Evolutionary conservation across 2,797 vertebrate genomes (phyloP), one percentile per base, ranked within the genome.

Genomic region (Otus scops): DNA sequence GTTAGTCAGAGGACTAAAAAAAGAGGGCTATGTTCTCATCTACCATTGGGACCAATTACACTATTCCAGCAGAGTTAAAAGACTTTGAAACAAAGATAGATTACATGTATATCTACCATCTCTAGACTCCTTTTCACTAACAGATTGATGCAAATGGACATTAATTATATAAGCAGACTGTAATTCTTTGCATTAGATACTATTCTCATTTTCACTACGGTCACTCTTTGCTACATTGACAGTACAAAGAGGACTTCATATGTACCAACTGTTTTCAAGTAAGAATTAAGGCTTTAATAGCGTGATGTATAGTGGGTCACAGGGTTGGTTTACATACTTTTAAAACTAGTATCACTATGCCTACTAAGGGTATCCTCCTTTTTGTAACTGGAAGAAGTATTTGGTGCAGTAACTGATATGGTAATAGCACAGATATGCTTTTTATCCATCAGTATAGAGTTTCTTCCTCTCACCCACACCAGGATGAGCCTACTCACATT

Each of bases 21-120:
- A 88, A 50, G 54, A 89, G 11, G 13, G 18, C 22, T 6, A 16
- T 0, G 0, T 39, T 64, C 11, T 47, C 28, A 48, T 51, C 73
- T 36, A 79, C 36, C 7, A 13, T 2, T 38, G 36, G 26, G 67
- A 81, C 17, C 30, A 73, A 76, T 73, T 59, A 47, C 41, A 83
- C 23, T 50, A 65, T 47, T 79, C n/a, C 26, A 79, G 28, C 10
- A 61, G 60, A 68, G 24, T 26, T 51, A 85, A 34, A 65, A 59
- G 17, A 53, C 60, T 80, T 50, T 30, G 57, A 89, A 92, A 56
- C 7, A 67, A 75, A 16, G 7, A 26, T 3, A 9, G 27, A 47
- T 76, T 79, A 32, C 23, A 36, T 67, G 67, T 54, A 59, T 11
- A 70, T 3, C 22, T 73, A 54, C 19, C 13, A 26, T 28, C 16